These are phyloP conservation scores for Rhabdomys pumilio DNA, from an alignment of 2,797 vertebrate species.

Conservation along the genomic window DNA sequence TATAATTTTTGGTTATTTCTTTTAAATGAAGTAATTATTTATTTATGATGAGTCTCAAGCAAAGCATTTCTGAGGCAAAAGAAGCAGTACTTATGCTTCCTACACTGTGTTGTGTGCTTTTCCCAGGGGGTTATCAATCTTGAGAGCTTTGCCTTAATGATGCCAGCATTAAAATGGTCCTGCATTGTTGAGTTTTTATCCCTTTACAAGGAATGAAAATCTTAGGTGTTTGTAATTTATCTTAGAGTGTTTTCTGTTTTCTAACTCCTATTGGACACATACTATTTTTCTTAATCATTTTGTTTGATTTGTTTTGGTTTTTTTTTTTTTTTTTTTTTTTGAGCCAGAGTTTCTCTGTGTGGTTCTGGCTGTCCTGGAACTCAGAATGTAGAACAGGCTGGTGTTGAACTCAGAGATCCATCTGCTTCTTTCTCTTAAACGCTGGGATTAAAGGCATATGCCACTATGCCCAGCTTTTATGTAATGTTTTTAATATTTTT, in stretches of 20 bases:
- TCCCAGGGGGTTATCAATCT: background rate
- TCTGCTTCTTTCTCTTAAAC: background rate
- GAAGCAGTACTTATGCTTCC: background rate
- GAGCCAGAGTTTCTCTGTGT: background rate
- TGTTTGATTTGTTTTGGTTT: background rate
- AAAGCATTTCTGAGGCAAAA: background rate
- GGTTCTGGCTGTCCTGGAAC: background rate
- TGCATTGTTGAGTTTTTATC: background rate
- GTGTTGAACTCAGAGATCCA: background rate
- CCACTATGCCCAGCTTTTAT: background rate
- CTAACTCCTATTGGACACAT: conserved; percentile 39
- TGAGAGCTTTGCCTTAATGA: background rate
- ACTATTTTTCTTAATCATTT: conserved; percentile 53
- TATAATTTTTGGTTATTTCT: background rate
- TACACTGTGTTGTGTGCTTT: background rate
- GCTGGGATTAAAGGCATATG: background rate
- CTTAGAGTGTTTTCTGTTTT: conserved; percentile 60
- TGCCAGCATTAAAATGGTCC: background rate
- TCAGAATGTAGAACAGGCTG: background rate
- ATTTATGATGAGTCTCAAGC: background rate
- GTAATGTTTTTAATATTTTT: conserved; percentile 5
- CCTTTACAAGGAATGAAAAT: background rate
- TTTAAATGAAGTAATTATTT: background rate
- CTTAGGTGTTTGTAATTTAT: conserved; percentile 43
- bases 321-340: background rate